These are phyloP conservation scores for Stylophora pistillata DNA, from an alignment of 64 coral and sea anemone species.

Conservation along the genomic window DNA sequence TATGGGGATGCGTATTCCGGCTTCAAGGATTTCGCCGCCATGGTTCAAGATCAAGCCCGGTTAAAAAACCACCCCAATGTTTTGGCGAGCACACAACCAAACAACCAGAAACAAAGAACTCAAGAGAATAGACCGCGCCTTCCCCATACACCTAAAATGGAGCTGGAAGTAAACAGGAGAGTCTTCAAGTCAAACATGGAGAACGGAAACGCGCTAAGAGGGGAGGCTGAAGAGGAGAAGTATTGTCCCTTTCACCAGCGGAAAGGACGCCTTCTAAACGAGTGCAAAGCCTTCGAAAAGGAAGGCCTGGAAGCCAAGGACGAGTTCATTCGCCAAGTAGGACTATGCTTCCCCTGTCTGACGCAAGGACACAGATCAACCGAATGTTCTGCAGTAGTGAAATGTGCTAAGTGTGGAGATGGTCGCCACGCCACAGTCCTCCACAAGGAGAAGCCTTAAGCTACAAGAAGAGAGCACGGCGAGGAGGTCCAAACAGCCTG, in stretches of 20 bases:
- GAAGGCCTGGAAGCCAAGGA: constrained; percentile 5
- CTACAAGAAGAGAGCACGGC: background rate
- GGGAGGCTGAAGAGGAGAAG: too few relatives aligned
- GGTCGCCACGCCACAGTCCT: background rate
- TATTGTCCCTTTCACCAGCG: constrained; percentile 16
- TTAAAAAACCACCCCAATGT: constrained; percentile 30
- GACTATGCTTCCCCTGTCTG: too few relatives aligned
- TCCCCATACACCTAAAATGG: too few relatives aligned
- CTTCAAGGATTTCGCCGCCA: constrained; percentile 22
- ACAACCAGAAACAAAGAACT: too few relatives aligned
- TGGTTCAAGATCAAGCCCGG: constrained; percentile 9
- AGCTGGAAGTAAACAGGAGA: background rate
- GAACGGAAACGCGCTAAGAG: background rate
- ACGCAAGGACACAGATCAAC: background rate
- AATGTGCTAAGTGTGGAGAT: constrained; percentile 13
- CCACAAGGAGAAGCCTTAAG: too few relatives aligned
- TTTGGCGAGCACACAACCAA: too few relatives aligned
- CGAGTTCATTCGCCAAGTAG: background rate
- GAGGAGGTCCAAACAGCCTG: background rate
- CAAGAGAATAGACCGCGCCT: too few relatives aligned
- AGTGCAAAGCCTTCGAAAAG: constrained; percentile 42
- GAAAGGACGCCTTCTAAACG: background rate
- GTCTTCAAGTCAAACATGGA: background rate
- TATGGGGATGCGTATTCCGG: background rate
- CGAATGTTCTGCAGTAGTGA: background rate